Conservation (phyloP, 2,113 vertebrate genomes). For the Chunga burmeisteri region DNA sequence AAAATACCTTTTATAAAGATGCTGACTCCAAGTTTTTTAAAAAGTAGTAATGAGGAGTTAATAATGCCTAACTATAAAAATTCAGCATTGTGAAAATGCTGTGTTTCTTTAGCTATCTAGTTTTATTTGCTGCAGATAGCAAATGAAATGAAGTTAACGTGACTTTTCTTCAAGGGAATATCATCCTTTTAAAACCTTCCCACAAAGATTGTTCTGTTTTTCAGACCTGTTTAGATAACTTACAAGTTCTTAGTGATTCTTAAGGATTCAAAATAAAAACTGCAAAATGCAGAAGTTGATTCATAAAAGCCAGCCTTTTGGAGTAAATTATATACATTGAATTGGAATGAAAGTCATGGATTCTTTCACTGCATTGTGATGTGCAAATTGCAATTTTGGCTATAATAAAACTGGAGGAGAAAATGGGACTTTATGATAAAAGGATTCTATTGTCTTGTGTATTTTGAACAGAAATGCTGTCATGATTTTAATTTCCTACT, state of each 20-base stretch:
- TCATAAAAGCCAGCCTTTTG: slow-evolving; percentile 32
- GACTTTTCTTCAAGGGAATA: not conserved
- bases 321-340: slow-evolving; percentile 32
- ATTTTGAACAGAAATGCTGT: slow-evolving; percentile 52
- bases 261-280: not conserved
- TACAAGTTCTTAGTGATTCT: slow-evolving; percentile 25
- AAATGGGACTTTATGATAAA: slow-evolving; percentile 55
- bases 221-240: slow-evolving; percentile 51
- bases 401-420: slow-evolving; percentile 7
- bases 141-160: not conserved
- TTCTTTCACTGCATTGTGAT: slow-evolving; percentile 35
- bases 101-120: not conserved
- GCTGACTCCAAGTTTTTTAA: not conserved
- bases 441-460: slow-evolving; percentile 48
- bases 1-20: not conserved
- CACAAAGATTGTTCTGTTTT: slow-evolving; percentile 13
- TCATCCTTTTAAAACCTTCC: not conserved
- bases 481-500: slow-evolving; percentile 58
- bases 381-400: slow-evolving; percentile 48
- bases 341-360: slow-evolving; percentile 14
- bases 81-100: not conserved
- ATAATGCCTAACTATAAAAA: not conserved
- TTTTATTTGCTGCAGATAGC: not conserved
- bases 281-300: not conserved
- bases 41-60: not conserved